Evolutionary conservation across 2,888 invertebrate genomes (phyloP), one percentile per base, ranked within the genome.

Genomic region (Nasonovia ribisnigri): DNA sequence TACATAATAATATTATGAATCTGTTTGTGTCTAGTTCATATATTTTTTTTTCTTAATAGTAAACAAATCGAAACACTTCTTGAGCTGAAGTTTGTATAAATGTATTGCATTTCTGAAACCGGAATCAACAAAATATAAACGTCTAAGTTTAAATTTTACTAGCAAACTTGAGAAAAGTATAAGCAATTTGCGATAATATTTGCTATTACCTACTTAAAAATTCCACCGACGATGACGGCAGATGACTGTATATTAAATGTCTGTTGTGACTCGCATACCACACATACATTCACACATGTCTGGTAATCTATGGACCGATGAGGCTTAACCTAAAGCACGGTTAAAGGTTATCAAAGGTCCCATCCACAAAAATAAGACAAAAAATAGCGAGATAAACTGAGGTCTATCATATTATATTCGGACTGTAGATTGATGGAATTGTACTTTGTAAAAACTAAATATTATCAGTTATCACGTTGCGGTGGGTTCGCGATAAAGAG

Each of bases 301-400:
- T 51, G 84, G 46, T 46, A 90, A 90, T 93, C 67, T 67, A n/a
- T 67, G 84, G 86, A 93, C 86, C 20, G n/a, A 26, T 10, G 29
- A n/a, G 20, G 51, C 86, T 90, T 86, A 93, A 93, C 90, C 87
- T 90, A 67, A 51, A 36, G 54, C 48, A 42, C 51, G 90, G 46
- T 86, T 29, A 93, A 60, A 93, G 93, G 87, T 93, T 93, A 93
- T 93, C 93, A 93, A 88, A 67, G 87, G 43, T 26, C 43, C 29
- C n/a, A n/a, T 91, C 6, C 10, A 36, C 36, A 48, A 90, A 67
- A 36, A 90, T n/a, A 43, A 60, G 29, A 88, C 42, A 51, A 92
- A 88, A 92, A 86, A 77, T 48, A 88, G 51, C 88, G 67, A 67
- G 48, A 92, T 92, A 77, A 92, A 77, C 67, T 3, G 87, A 67